Conservation (phyloP, 2,797 vertebrate genomes). For the Diplodus sargus region DNA sequence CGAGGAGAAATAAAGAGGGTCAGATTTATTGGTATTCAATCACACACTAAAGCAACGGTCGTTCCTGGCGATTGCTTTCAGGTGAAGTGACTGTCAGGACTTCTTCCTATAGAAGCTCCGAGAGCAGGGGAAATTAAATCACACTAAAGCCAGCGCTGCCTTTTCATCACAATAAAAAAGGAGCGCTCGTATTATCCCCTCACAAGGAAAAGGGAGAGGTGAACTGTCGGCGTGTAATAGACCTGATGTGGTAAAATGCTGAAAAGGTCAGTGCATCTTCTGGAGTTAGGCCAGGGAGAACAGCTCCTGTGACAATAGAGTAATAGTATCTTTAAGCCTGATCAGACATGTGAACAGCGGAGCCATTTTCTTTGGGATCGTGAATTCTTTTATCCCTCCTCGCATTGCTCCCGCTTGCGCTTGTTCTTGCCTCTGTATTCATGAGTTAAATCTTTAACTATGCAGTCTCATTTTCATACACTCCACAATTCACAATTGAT, state of each 20-base stretch:
- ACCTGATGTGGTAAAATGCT: conserved; percentile 69
- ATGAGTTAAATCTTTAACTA: conserved; percentile 37
- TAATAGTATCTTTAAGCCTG: conserved; percentile 71
- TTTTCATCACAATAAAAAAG: conserved; percentile 65
- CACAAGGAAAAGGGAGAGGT: conserved; percentile 51
- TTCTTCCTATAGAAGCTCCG: conserved; percentile 39
- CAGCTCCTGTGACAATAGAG: conserved; percentile 66
- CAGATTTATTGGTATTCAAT: conserved; percentile 72
- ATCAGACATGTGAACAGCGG: conserved; percentile 63
- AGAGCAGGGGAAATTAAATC: conserved; percentile 61
- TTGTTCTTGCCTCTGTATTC: conserved; percentile 28
- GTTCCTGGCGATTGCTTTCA: conserved; percentile 68
- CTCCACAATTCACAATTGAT: conserved; percentile 16
- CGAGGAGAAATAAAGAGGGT: conserved; percentile 55
- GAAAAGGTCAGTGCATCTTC: conserved; percentile 79
- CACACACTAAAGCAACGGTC: conserved; percentile 48
- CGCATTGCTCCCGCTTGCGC: conserved; percentile 18
- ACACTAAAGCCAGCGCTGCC: conserved; percentile 40
- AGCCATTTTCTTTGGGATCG: conserved; percentile 48
- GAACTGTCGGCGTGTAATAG: conserved; percentile 68
- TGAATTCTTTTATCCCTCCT: conserved; percentile 36
- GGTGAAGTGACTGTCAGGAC: conserved; percentile 61
- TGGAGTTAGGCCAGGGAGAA: conserved; percentile 71
- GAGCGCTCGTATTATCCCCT: conserved; percentile 56
- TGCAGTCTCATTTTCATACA: conserved; percentile 22